Evolutionary conservation across 2,888 invertebrate species (phyloP).

Genomic region (Pristionchus japonicus): DNA sequence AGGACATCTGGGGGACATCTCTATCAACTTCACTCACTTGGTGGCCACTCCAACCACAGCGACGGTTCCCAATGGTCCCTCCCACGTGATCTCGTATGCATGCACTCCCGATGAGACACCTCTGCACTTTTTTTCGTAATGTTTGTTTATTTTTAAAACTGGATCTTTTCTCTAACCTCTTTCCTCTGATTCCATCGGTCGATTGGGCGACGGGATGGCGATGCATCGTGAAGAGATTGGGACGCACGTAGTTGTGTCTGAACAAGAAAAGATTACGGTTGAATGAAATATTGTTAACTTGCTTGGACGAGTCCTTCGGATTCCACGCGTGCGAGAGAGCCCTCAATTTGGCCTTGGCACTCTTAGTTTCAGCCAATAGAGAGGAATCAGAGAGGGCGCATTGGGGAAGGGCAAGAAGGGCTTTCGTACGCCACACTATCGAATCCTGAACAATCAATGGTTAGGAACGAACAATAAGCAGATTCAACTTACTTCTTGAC

Average conservation of each 20-base stretch:
- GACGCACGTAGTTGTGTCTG: conserved; percentile 93
- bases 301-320: conserved; percentile 91
- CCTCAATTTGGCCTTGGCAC: conserved; percentile 92
- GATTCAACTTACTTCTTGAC: conserved; percentile 76
- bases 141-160: background rate
- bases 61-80: conserved; percentile 94
- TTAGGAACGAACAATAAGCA: background rate
- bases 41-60: conserved; percentile 96
- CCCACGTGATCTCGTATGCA: conserved; percentile 71
- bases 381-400: conserved; percentile 88
- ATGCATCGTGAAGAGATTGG: conserved; percentile 96
- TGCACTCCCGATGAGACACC: conserved; percentile 68
- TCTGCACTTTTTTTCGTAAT: background rate
- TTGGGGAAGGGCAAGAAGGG: conserved; percentile 88
- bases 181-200: conserved; percentile 90
- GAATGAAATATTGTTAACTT: background rate
- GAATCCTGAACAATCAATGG: conserved; percentile 50
- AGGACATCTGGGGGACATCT: too few species aligned
- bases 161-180: conserved; percentile 80
- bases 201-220: conserved; percentile 98
- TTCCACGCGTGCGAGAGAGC: conserved; percentile 97
- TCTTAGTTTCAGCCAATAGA: conserved; percentile 88
- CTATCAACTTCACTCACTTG: conserved; percentile 77
- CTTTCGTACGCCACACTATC: conserved; percentile 89
- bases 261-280: background rate